Evolutionary conservation across 2,888 invertebrate genomes (phyloP), one percentile per base, ranked within the genome.

Genomic region (Agriopis marginaria): DNA sequence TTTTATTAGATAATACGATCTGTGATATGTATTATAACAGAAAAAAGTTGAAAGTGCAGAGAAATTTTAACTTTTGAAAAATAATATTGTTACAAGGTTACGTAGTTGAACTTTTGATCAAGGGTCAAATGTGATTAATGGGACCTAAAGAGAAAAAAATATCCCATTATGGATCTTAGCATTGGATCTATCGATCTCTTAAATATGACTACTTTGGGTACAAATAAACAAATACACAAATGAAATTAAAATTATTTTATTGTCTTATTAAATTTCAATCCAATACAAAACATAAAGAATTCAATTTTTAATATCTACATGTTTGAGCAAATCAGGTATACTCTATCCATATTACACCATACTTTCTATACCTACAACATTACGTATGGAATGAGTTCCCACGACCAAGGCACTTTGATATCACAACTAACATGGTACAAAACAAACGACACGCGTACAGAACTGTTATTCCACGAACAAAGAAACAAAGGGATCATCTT

Each of bases 251-350:
- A 49, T 40, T 42, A 60, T 55, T 65, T 47, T 68, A 68, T 70
- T 58, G 14, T 69, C 64, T 73, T 71, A 63, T 68, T 72, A 3
- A 67, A 63, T 70, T 66, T 63, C 47, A 65, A 66, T 73, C 70
- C 32, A 65, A 55, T 55, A 75, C 74, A 73, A 73, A 74, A 76
- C 71, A 47, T 54, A 63, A 71, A 73, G 73, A 74, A 76, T 76
- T 64, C 32, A 40, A 56, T 75, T 74, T 70, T 64, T 70, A 75
- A 76, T 76, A 74, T 74, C 70, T 79, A 79, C 54, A 65, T 49
- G 40, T 72, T 87, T 86, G 87, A 86, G 87, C 86, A 86, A 85
- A 76, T 79, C 86, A 86, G 86, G 84, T 80, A 82, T 83, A 70
- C 69, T 76, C 45, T 73, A 72, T 77, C 70, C 73, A 70, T 68